Base-by-base conservation (phyloP, 2,797 vertebrate species). In the Hippoglossus hippoglossus region DNA sequence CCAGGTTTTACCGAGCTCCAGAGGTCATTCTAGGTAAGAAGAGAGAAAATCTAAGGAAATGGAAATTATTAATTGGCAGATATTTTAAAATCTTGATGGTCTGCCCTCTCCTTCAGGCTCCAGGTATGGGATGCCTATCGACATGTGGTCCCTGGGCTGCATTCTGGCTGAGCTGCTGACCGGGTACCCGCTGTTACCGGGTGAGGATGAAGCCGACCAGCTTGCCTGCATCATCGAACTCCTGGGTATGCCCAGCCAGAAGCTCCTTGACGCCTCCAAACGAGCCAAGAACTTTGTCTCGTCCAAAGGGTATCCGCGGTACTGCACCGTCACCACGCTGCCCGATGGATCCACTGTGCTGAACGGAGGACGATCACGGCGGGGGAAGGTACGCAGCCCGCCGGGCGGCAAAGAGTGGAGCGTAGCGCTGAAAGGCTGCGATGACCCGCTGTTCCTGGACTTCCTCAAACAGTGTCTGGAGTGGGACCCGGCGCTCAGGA, bases 101-200 rank as follows among this genome's bases (percentile, higher is more conserved):
- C 1, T 52, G 26, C 22, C 54, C 9, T 52, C 9, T 26, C 34
- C 49, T 63, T 0, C 84, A 93, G 92, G 98, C 52, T 96, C 97
- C 80, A 95, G 98, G 82, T 99, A 99, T 0, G 98, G 98, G 64
- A 98, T 99, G 97, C 97, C 98, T 25, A 99, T 99, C 28, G 98
- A 99, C 85, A 99, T 99, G 97, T 99, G 98, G 98, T 99, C 98
- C 86, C 93, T 99, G 92, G 98, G 98, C 70, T 99, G 98, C 90
- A 99, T 99, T 88, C 94, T 99, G 24, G 98, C 98, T 0, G 98
- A 99, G 91, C 96, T 99, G 71, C 93, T 99, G 57, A 99, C 98
- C 0, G 98, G 98, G 51, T 99, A 98, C 83, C 98, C 98, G 0
- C 96, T 99, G 81, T 69, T 99, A 60, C 98, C 98, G 2, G 98